phyloP scores from a whole-genome alignment of 2,113 vertebrate genomes.

The Gasterosteus nipponicus region DNA sequence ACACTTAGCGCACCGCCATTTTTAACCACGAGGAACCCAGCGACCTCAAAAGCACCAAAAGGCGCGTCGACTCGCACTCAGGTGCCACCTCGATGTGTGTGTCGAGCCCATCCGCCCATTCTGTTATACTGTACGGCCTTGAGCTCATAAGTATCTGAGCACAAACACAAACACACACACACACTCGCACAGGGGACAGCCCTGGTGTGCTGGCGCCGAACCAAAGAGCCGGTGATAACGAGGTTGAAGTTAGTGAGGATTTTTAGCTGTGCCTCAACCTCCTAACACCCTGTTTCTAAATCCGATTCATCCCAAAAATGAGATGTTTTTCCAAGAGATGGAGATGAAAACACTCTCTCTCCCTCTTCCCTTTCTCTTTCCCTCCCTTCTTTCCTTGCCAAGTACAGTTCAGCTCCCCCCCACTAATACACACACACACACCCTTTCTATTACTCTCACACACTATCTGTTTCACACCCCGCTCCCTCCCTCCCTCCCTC shows the following conservation, averaged over 20 bases:
- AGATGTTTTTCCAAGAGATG: slow-evolving; percentile 71
- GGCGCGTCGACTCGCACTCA: neutral
- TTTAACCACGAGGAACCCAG: slow-evolving; percentile 34
- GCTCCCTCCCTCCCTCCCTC: slow-evolving; percentile 53
- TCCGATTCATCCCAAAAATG: slow-evolving; percentile 73
- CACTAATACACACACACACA: neutral
- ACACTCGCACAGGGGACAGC: slow-evolving; percentile 55
- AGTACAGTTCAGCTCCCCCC: slow-evolving; percentile 64
- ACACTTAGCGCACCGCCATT: slow-evolving; percentile 16
- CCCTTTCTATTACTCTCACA: slow-evolving; percentile 65
- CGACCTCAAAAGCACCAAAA: neutral
- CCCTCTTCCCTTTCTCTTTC: slow-evolving; percentile 26
- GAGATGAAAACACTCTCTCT: slow-evolving; percentile 63
- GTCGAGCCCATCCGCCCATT: slow-evolving; percentile 34
- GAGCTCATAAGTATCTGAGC: slow-evolving; percentile 61
- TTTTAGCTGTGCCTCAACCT: slow-evolving; percentile 67
- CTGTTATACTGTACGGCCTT: slow-evolving; percentile 54
- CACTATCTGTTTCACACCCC: slow-evolving; percentile 77
- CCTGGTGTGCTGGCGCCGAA: slow-evolving; percentile 57
- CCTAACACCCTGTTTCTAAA: slow-evolving; percentile 64
- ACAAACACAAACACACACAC: slow-evolving; percentile 27
- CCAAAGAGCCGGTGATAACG: slow-evolving; percentile 68
- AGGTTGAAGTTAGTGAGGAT: slow-evolving; percentile 74
- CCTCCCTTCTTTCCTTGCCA: slow-evolving; percentile 65
- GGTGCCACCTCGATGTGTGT: slow-evolving; percentile 36